Percentiles rank a stretch among this genome's conserved stretches.
Evolutionary conservation across 2,797 vertebrate species (phyloP).

Genomic region (Mastacembelus armatus): DNA sequence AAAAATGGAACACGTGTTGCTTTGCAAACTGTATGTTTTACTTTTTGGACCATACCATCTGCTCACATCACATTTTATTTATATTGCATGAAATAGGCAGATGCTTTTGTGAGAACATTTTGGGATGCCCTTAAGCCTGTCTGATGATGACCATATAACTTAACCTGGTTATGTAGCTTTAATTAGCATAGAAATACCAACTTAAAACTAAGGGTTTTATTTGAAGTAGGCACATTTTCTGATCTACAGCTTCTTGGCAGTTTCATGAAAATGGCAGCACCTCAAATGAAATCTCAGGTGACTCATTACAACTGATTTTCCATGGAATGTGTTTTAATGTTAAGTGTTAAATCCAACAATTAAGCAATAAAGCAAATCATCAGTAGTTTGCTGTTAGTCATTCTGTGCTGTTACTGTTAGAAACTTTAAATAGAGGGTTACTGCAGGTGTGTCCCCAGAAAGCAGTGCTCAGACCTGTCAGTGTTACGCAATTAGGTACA

Average conservation of each 20-base stretch:
- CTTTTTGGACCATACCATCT: too few relatives aligned
- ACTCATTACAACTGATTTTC: constrained; percentile 36
- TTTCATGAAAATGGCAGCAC: constrained; percentile 25
- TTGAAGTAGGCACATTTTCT: neutral
- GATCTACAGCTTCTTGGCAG: constrained; percentile 5
- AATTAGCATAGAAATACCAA: neutral
- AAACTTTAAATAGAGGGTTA: constrained; percentile 10
- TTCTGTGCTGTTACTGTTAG: constrained; percentile 3
- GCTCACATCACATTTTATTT: too few relatives aligned
- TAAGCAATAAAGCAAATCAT: constrained; percentile 33
- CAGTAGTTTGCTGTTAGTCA: constrained; percentile 17
- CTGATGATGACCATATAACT: too few relatives aligned
- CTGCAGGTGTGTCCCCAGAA: constrained; percentile 56
- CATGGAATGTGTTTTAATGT: neutral
- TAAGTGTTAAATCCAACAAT: constrained; percentile 28
- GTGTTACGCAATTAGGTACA: constrained; percentile 35
- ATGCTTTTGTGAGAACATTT: too few relatives aligned
- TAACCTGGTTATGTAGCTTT: neutral
- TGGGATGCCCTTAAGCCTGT: too few relatives aligned
- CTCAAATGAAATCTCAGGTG: constrained; percentile 28
- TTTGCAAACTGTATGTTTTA: too few relatives aligned
- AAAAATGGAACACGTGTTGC: too few relatives aligned
- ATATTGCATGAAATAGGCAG: too few relatives aligned
- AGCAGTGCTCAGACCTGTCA: constrained; percentile 52
- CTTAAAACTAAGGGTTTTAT: neutral